phyloP scores from a whole-genome alignment of 2,888 invertebrate species.

The Criorhina ranunculi region DNA sequence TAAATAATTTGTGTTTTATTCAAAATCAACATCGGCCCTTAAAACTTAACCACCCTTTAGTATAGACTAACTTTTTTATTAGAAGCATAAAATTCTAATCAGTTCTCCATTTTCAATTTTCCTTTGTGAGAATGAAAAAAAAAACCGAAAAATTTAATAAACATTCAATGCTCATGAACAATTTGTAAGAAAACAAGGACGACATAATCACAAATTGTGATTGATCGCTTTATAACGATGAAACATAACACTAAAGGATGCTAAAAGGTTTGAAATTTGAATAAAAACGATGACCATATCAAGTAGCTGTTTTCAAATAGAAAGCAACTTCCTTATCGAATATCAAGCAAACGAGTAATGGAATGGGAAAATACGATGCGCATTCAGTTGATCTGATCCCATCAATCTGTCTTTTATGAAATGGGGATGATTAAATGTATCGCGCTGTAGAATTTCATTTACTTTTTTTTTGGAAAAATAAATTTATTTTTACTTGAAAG shows the following conservation, averaged over 20 bases:
- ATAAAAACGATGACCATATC: conserved; percentile 19
- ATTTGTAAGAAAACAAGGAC: conserved; percentile 17
- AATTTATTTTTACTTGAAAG: too few relatives aligned
- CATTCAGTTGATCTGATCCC: not conserved
- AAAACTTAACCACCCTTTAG: too few relatives aligned
- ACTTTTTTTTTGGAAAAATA: too few relatives aligned
- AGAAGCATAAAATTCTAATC: too few relatives aligned
- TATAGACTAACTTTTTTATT: too few relatives aligned
- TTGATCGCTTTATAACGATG: conserved; percentile 27
- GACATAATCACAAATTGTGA: conserved; percentile 18
- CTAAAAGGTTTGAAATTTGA: conserved; percentile 29
- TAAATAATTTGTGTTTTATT: too few relatives aligned
- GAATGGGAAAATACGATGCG: not conserved
- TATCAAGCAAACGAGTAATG: conserved; percentile 3
- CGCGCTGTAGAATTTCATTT: too few relatives aligned
- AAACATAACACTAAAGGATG: conserved; percentile 3
- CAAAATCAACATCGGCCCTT: too few relatives aligned
- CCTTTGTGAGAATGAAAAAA: too few relatives aligned
- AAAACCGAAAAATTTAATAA: not conserved
- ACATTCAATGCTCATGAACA: conserved; percentile 5
- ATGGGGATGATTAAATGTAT: too few relatives aligned
- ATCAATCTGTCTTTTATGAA: not conserved
- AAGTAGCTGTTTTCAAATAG: conserved; percentile 14
- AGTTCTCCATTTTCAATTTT: too few relatives aligned
- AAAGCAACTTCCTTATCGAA: conserved; percentile 24